These are phyloP conservation scores for Xestobium rufovillosum DNA, from an alignment of 2,888 invertebrate genomes.

Conservation along the genomic window DNA sequence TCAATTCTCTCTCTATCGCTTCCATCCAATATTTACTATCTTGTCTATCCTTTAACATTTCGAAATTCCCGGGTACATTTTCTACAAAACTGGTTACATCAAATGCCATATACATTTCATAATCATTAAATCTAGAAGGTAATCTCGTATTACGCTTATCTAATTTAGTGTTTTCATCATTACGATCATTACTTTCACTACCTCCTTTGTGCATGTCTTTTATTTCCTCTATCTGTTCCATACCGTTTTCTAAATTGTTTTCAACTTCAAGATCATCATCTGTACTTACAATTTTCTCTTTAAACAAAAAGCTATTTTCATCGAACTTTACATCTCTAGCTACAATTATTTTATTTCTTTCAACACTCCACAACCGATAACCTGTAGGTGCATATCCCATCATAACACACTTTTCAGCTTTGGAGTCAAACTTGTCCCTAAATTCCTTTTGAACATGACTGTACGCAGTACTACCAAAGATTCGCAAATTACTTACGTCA, in stretches of 20 bases:
- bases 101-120: constrained; percentile 16
- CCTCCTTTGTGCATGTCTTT: constrained; percentile 4
- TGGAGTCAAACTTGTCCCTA: constrained; percentile 15
- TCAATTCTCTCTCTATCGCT: constrained; percentile 14
- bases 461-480: constrained; percentile 15
- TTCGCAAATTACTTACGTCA: constrained; percentile 10
- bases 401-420: constrained; percentile 17
- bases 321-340: constrained; percentile 17
- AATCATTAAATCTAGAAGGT: constrained; percentile 13
- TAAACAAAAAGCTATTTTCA: constrained; percentile 17
- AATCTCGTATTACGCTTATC: constrained; percentile 10
- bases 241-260: constrained; percentile 9
- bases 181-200: constrained; percentile 3
- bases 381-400: constrained; percentile 17
- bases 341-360: constrained; percentile 15
- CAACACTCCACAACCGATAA: constrained; percentile 19
- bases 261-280: constrained; percentile 6
- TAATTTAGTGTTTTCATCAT: constrained; percentile 7
- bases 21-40: constrained; percentile 12
- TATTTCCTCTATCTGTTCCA: constrained; percentile 5
- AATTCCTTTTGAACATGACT: constrained; percentile 15
- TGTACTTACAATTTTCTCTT: constrained; percentile 7
- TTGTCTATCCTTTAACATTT: constrained; percentile 6
- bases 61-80: constrained; percentile 13
- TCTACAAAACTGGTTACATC: constrained; percentile 13